phyloP scores from a whole-genome alignment of 1,140 invertebrate genomes.

The Trissolcus basalis region DNA sequence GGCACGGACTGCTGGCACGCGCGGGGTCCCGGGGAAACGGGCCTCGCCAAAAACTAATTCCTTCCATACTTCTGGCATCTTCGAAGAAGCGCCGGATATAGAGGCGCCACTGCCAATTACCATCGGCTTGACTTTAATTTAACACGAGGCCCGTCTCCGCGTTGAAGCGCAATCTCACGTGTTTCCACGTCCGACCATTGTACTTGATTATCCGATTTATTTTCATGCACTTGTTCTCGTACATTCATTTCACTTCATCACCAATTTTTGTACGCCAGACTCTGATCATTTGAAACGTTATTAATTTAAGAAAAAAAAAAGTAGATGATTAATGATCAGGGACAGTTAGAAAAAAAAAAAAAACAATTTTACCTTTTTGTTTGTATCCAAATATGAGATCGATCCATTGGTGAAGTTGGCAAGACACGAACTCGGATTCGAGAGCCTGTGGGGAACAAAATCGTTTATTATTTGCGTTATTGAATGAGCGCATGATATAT shows the following conservation, averaged over 20 bases:
- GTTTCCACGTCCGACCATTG: not conserved
- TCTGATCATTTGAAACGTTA: too few relatives aligned
- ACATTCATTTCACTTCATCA: too few relatives aligned
- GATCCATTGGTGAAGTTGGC: slow-evolving; percentile 99
- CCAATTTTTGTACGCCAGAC: too few relatives aligned
- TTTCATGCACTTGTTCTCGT: too few relatives aligned
- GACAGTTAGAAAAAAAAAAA: not conserved
- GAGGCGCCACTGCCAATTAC: slow-evolving; percentile 75
- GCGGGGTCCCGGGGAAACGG: slow-evolving; percentile 59
- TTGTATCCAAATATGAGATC: slow-evolving; percentile 99
- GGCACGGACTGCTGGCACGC: slow-evolving; percentile 63
- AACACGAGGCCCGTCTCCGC: slow-evolving; percentile 65
- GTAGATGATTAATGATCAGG: too few relatives aligned
- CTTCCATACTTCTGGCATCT: slow-evolving; percentile 73
- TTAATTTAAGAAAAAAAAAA: too few relatives aligned
- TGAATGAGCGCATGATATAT: slow-evolving; percentile 38
- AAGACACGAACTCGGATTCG: slow-evolving; percentile 99
- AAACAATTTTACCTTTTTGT: slow-evolving; percentile 86
- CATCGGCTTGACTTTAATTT: slow-evolving; percentile 70
- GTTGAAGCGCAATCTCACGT: slow-evolving; percentile 27
- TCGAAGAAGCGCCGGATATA: slow-evolving; percentile 76
- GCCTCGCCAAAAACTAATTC: slow-evolving; percentile 74
- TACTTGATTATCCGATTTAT: too few relatives aligned
- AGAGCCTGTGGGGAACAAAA: slow-evolving; percentile 82
- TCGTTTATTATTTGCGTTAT: slow-evolving; percentile 41